Evolutionary conservation across 53 echinoderm and acorn worm genomes (phyloP), one percentile per base, ranked within the genome.

Genomic region (Zoroaster sp.): DNA sequence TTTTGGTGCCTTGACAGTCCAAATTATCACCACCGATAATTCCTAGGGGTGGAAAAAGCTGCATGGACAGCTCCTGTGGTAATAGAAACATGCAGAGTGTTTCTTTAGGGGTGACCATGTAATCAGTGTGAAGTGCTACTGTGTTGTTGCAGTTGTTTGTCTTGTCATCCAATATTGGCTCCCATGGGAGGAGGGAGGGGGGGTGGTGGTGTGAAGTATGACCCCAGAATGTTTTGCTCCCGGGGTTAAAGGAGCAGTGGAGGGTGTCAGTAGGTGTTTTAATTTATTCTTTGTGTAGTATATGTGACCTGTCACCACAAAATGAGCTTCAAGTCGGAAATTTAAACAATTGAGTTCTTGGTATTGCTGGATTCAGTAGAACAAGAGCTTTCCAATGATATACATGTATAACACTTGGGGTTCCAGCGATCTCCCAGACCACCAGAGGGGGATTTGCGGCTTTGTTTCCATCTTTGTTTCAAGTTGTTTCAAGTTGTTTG

Each of bases 131-230:
- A 82, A 82, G 45, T 82, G 82, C 68, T 67, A 66, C 82, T 66
- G 82, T 82, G 82, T 82, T 82, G 82, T 41, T 82, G 66, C 82
- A 82, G 82, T 82, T 82, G 82, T 82, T 82, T 82, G 82, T 67
- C 28, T 82, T 82, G 82, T 82, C 82, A 82, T 67, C 67, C 25
- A 82, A 15, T 31, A 66, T 28, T 17, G 1, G 31, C 20, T 9
- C 44, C 30, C 42, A 12, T 40, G 67, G 82, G 13, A 4, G 23
- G 67, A 2, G 28, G 63, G 4, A 4, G 0, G 23, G 23, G 5
- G 2, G 20, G 21, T 7, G 25, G 59, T 21, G 63, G 28, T 21
- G 63, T 21, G 59, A 28, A 28, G 8, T 59, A 25, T 21, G 63
- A 59, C 23, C 8, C 63, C 66, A 21, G 82, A 82, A 40, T 0